Percentiles rank a stretch among this genome's conserved stretches.
Evolutionary conservation across 2,797 vertebrate genomes (phyloP).

Genomic region (Mallotus villosus): DNA sequence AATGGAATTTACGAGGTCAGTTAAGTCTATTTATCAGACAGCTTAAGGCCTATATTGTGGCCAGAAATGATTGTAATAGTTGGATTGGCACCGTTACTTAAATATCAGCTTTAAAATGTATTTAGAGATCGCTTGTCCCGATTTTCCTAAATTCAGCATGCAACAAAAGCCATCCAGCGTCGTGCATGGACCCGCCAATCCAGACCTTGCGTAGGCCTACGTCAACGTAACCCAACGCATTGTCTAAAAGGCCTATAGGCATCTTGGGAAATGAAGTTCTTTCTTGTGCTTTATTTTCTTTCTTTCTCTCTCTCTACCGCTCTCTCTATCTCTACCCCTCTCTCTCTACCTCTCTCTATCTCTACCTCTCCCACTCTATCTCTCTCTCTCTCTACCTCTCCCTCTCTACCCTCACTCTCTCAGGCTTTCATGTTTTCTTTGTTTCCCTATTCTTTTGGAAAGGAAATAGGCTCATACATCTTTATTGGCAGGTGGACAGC

Average conservation of each 20-base stretch:
- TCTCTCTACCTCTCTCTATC: no score
- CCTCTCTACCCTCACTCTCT: not conserved
- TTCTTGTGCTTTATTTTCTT: not conserved
- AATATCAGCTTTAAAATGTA: not conserved
- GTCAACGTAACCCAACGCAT: slow-evolving; percentile 1
- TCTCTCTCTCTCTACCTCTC: no score
- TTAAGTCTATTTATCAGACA: not conserved
- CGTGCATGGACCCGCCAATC: slow-evolving; percentile 48
- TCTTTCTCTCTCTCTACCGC: not conserved
- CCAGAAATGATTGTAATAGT: not conserved
- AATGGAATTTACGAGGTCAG: not conserved
- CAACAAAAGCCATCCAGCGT: slow-evolving; percentile 44
- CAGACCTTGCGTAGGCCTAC: slow-evolving; percentile 21
- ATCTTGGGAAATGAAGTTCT: slow-evolving; percentile 45
- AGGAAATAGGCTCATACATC: not conserved
- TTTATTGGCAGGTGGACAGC: not conserved
- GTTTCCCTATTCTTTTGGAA: not conserved
- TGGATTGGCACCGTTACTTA: not conserved
- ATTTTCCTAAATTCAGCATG: not conserved
- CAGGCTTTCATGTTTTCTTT: not conserved
- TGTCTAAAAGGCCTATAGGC: not conserved
- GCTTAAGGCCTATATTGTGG: not conserved
- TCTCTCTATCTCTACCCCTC: no score
- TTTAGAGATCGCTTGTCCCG: not conserved
- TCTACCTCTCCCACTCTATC: not conserved